Percentiles rank a stretch among this genome's conserved stretches.
These are phyloP conservation scores for Sinocyclocheilus rhinocerous DNA, from an alignment of 2,113 vertebrate genomes.

Conservation along the genomic window DNA sequence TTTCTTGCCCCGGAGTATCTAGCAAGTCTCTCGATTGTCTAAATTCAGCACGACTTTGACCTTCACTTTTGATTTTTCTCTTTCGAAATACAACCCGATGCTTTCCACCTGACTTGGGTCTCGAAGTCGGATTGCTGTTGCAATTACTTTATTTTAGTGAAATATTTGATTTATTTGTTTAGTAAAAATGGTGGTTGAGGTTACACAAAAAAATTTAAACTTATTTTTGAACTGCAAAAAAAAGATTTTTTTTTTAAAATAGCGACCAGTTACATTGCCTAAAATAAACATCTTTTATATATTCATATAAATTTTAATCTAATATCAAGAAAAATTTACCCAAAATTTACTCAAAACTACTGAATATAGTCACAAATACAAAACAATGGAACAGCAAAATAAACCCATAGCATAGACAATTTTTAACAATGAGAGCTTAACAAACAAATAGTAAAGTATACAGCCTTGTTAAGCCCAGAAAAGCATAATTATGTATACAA, in stretches of 20 bases:
- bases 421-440: not conserved
- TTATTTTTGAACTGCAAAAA: no score
- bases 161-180: no score
- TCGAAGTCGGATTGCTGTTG: slow-evolving; percentile 37
- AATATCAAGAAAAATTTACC: not conserved
- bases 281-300: no score
- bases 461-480: slow-evolving; percentile 8
- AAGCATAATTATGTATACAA: slow-evolving; percentile 16
- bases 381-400: not conserved
- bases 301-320: no score
- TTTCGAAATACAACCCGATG: slow-evolving; percentile 37
- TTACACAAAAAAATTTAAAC: no score
- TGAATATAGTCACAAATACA: not conserved
- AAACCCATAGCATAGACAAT: not conserved
- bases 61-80: slow-evolving; percentile 39
- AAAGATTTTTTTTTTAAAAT: no score
- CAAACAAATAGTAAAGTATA: not conserved
- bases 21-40: not conserved
- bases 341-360: not conserved
- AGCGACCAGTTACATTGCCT: no score
- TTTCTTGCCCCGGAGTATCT: not conserved
- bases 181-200: no score
- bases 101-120: slow-evolving; percentile 56
- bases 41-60: slow-evolving; percentile 40
- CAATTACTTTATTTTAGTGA: no score